Percentiles rank a stretch among this genome's conserved stretches.
Evolutionary conservation across 2,113 vertebrate genomes (phyloP).

Genomic region (Hemiprocne comata): DNA sequence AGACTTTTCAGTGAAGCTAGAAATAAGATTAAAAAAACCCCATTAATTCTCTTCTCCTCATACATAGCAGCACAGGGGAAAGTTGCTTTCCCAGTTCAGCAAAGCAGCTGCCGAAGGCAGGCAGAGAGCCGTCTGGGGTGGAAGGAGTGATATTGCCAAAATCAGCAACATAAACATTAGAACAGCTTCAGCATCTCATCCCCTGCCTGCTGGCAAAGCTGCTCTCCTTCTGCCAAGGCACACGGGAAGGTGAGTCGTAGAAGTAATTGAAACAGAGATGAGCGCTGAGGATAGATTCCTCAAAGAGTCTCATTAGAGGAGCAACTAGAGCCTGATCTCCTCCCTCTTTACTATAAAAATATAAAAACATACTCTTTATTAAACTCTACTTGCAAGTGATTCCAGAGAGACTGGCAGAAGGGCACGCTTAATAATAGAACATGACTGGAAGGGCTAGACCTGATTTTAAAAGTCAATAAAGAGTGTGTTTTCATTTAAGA

Average conservation of each 20-base stretch:
- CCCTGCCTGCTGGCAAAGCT: not conserved
- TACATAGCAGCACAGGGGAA: not conserved
- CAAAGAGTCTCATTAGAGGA: not conserved
- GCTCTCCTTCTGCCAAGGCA: not conserved
- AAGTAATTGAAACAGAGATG: not conserved
- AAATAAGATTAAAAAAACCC: not conserved
- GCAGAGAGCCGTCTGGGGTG: rapidly evolving
- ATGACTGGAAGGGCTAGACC: constrained; percentile 42
- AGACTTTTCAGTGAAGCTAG: not conserved
- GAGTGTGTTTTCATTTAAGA: constrained; percentile 10
- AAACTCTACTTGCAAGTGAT: constrained; percentile 20
- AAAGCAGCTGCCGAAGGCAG: not conserved
- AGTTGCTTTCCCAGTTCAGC: not conserved
- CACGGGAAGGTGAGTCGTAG: not conserved
- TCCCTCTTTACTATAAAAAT: constrained; percentile 45
- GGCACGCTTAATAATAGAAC: constrained; percentile 36
- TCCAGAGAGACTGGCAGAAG: constrained; percentile 15
- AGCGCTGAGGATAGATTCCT: not conserved
- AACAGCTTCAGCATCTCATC: not conserved
- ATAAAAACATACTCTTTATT: constrained; percentile 52
- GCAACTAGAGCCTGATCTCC: not conserved
- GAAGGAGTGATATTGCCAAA: not conserved
- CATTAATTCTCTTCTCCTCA: not conserved
- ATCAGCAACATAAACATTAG: not conserved
- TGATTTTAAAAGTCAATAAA: constrained; percentile 45